These are phyloP conservation scores for Mustela nigripes DNA, from an alignment of 2,113 vertebrate species.

Conservation along the genomic window DNA sequence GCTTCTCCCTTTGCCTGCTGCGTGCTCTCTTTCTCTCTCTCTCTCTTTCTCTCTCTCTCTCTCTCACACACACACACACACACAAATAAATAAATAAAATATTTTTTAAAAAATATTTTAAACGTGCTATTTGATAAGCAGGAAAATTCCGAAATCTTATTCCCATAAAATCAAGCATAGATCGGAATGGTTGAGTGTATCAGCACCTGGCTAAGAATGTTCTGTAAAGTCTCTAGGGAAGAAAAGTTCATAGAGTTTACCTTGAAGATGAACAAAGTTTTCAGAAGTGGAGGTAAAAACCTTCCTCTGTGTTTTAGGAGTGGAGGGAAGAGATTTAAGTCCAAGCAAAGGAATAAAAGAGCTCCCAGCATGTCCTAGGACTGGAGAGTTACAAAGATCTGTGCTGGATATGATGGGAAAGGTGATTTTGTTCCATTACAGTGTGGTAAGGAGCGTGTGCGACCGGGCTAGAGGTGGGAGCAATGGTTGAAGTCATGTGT, in stretches of 20 bases:
- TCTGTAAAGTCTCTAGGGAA: background rate
- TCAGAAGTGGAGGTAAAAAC: background rate
- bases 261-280: background rate
- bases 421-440: no score
- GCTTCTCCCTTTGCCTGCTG: background rate
- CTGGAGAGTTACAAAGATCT: background rate
- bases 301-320: background rate
- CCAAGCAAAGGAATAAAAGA: background rate
- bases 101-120: background rate
- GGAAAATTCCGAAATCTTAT: background rate
- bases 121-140: background rate
- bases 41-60: no score
- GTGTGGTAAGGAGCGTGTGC: background rate
- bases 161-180: background rate
- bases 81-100: background rate
- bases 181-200: background rate
- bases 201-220: background rate
- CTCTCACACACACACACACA: no score
- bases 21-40: no score
- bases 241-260: background rate
- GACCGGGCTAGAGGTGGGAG: background rate
- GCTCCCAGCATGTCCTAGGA: background rate
- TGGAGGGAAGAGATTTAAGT: background rate
- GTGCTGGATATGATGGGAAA: background rate
- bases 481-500: no score